Evolutionary conservation across 2,113 vertebrate species (phyloP).

Genomic region (Hydrochoerus hydrochaeris): DNA sequence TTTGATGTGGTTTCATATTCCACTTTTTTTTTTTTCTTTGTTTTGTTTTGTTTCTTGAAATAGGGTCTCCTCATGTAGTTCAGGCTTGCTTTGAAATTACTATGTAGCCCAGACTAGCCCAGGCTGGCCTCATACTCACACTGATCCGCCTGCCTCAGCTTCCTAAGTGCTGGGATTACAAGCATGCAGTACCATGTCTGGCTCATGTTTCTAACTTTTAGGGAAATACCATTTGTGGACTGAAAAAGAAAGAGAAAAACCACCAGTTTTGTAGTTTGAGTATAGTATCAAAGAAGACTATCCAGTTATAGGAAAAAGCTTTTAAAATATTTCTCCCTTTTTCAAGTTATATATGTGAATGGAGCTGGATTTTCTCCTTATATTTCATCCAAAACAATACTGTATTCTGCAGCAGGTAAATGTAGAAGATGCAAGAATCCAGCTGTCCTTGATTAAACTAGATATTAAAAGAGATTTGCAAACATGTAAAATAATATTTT

Average conservation of each 20-base stretch:
- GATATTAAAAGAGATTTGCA: not conserved
- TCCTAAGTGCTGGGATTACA: not conserved
- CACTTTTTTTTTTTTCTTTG: not conserved
- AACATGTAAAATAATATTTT: not conserved
- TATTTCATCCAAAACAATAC: not conserved
- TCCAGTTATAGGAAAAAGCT: slow-evolving; percentile 28
- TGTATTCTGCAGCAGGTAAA: not conserved
- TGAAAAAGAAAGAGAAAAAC: not conserved
- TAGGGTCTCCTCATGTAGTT: not conserved
- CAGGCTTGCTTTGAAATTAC: not conserved
- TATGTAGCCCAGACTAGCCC: not conserved
- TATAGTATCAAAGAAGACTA: slow-evolving; percentile 18
- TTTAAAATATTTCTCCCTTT: slow-evolving; percentile 34
- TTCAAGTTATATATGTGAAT: not conserved
- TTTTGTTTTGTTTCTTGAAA: not conserved
- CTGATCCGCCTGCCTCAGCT: not conserved
- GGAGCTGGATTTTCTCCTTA: slow-evolving; percentile 45
- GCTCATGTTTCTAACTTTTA: not conserved
- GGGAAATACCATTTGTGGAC: not conserved
- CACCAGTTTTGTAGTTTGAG: not conserved
- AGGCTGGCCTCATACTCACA: not conserved
- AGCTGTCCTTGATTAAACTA: slow-evolving; percentile 15
- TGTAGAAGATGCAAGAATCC: not conserved
- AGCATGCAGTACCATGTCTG: not conserved
- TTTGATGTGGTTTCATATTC: not conserved